A percentile compares a stretch with the other conserved stretches of the same genome.
phyloP scores from a whole-genome alignment of 2,888 invertebrate genomes.

The Scaptomyza caliginosa region DNA sequence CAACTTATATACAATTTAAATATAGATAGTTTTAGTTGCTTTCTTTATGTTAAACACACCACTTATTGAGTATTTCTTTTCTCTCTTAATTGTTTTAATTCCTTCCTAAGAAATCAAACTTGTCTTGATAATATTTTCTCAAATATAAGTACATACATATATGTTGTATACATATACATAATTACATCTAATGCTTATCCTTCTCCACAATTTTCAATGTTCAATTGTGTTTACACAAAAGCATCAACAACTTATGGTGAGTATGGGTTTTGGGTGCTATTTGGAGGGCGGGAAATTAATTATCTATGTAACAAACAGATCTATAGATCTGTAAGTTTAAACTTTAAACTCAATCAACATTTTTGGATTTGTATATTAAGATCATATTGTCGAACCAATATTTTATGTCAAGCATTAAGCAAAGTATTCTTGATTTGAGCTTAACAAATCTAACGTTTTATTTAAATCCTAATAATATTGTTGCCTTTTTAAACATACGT shows the following conservation, averaged over 20 bases:
- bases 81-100: not conserved
- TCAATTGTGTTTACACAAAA: not conserved
- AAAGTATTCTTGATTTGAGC: too few species aligned
- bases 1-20: constrained; percentile 10
- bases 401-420: too few species aligned
- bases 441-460: too few species aligned
- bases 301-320: not conserved
- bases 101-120: not conserved
- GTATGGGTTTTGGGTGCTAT: constrained; percentile 9
- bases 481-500: not conserved
- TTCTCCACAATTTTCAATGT: not conserved
- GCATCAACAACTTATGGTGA: constrained; percentile 13
- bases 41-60: constrained; percentile 6
- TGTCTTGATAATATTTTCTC: constrained; percentile 9
- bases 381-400: too few species aligned
- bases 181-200: constrained; percentile 9
- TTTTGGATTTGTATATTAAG: too few species aligned
- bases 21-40: constrained; percentile 10
- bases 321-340: not conserved
- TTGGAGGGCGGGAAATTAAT: not conserved
- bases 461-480: too few species aligned
- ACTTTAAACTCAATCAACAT: too few species aligned
- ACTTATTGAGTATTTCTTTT: not conserved
- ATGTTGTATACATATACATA: not conserved
- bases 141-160: constrained; percentile 26